Evolutionary conservation across 2,888 invertebrate genomes (phyloP), one percentile per base, ranked within the genome.

Genomic region (Julus scandinavius): DNA sequence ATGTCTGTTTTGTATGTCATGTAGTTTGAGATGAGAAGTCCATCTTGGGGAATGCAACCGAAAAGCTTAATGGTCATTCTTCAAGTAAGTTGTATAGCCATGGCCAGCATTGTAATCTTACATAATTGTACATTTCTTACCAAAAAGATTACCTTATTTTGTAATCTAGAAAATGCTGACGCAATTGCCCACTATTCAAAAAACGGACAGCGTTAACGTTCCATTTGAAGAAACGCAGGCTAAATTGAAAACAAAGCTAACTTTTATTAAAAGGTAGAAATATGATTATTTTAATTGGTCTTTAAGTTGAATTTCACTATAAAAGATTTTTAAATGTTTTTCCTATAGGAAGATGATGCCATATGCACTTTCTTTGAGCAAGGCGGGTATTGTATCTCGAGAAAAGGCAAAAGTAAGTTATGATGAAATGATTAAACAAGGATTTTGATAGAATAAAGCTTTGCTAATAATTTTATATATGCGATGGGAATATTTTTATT

Each of bases 21-120:
- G 9, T 45, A 86, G 86, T 86, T 50, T 20, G 45, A 50, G 15
- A 41, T 86, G 49, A 45, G 45, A 38, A 45, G 50, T 20, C 41
- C 54, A 3, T 86, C 86, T 7, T 86, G 86, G 86, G 86, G 49
- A 41, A 86, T 86, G 86, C 49, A 86, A n/a, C 86, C 86, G 15
- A 86, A 17, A 50, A 41, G 49, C 38, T 86, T 86, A 17, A 86
- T n/a, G 29, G 9, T 50, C 13, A 50, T 86, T 86, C 54, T 86
- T 50, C 86, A 86, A 20, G 86, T 86, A 86, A 54, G 85, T 85
- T 85, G 84, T 41, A n/a, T 29, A 3, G 5, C 20, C 63, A 29
- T 29, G 29, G 29, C 45, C 20, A n/a, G 4, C 20, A 63, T 7
- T 7, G 63, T n/a, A 63, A 20, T 63, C 20, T 5, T 9, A 63